Percentiles rank a stretch among this genome's conserved stretches.
Evolutionary conservation across 2,797 vertebrate species (phyloP).

Genomic region (Alca torda): DNA sequence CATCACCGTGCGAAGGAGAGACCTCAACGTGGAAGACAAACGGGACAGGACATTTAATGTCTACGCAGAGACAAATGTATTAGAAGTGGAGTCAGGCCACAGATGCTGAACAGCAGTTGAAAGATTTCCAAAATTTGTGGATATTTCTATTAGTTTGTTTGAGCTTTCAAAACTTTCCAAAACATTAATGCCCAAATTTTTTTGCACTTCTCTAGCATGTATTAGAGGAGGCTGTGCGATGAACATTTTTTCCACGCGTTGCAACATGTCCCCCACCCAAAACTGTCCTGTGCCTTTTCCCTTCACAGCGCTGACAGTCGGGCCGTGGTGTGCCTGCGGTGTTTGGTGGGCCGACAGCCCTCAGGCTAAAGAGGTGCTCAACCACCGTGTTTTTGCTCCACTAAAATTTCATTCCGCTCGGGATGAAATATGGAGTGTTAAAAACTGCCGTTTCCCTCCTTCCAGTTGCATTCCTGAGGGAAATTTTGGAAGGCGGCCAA

Average conservation of each 20-base stretch:
- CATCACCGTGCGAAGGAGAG: not conserved
- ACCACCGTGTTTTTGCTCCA: not conserved
- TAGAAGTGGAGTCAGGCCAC: not conserved
- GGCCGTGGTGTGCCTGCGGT: fast-evolving
- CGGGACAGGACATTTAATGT: not conserved
- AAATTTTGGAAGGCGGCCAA: slow-evolving; percentile 2
- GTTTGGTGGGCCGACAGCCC: not conserved
- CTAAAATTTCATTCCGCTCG: not conserved
- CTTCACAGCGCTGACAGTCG: fast-evolving
- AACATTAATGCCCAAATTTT: not conserved
- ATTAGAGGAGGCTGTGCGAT: not conserved
- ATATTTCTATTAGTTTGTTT: not conserved
- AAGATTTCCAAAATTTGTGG: not conserved
- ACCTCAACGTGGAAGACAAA: not conserved
- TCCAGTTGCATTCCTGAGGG: slow-evolving; percentile 36
- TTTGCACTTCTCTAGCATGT: not conserved
- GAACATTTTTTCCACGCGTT: not conserved
- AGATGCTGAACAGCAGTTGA: not conserved
- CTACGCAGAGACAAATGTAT: not conserved
- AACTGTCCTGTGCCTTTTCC: not conserved
- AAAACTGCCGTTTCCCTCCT: not conserved
- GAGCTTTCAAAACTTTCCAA: not conserved
- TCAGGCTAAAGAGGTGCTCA: not conserved
- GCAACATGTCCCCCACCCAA: not conserved
- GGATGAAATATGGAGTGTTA: slow-evolving; percentile 53